These are phyloP conservation scores for Homarus gammarus DNA, from an alignment of 2,888 invertebrate species.

Conservation along the genomic window DNA sequence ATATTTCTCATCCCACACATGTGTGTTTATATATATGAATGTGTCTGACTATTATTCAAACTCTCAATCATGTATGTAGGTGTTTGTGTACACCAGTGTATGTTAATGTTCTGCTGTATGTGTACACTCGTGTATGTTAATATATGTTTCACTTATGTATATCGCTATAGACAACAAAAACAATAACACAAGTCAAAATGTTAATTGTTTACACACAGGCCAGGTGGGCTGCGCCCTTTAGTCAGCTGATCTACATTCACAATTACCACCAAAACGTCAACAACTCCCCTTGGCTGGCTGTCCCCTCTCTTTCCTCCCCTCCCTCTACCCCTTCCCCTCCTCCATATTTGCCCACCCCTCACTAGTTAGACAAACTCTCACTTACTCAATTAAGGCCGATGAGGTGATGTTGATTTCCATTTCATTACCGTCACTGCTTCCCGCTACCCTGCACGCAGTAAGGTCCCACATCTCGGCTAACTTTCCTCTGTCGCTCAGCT, in stretches of 20 bases:
- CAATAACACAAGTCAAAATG: not conserved
- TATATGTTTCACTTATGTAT: not conserved
- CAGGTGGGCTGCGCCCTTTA: not conserved
- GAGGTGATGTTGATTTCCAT: slow-evolving; percentile 72
- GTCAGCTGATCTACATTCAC: not conserved
- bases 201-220: not conserved
- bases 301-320: not conserved
- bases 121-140: not conserved
- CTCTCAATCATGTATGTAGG: slow-evolving; percentile 25
- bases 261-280: slow-evolving; percentile 9
- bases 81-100: slow-evolving; percentile 22
- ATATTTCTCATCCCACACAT: not conserved
- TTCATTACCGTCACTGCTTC: slow-evolving; percentile 73
- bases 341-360: not conserved
- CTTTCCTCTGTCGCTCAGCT: slow-evolving; percentile 21
- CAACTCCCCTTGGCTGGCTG: not conserved
- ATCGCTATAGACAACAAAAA: not conserved
- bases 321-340: slow-evolving; percentile 15
- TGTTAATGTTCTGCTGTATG: slow-evolving; percentile 23
- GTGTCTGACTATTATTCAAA: slow-evolving; percentile 13
- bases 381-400: slow-evolving; percentile 71
- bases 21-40: slow-evolving; percentile 20
- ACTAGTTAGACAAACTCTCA: slow-evolving; percentile 72
- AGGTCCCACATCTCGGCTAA: slow-evolving; percentile 8
- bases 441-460: slow-evolving; percentile 55